These are phyloP conservation scores for Aplysina aerophoba DNA, from an alignment of 37 sponge, comb jelly and placozoan genomes.

Conservation along the genomic window DNA sequence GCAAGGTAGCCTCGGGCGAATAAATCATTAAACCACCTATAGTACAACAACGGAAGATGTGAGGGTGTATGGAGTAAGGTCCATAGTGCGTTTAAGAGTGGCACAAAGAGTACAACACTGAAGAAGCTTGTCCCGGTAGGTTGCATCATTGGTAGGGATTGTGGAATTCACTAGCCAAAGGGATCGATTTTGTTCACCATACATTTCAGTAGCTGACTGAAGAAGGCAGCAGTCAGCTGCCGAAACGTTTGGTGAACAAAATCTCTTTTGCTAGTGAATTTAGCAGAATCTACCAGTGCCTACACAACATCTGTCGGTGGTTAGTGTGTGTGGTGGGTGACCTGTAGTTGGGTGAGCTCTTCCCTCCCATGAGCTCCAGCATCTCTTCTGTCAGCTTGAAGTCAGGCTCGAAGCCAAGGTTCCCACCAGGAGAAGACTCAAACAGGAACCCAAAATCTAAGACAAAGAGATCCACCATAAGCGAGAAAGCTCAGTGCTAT, in stretches of 20 bases:
- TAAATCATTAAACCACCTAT: constrained; percentile 86
- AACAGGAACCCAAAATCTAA: constrained; percentile 98
- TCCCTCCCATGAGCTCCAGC: constrained; percentile 95
- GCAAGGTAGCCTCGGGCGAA: constrained; percentile 93
- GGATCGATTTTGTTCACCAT: too few species aligned
- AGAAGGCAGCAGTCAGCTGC: too few species aligned
- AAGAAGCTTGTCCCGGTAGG: too few species aligned
- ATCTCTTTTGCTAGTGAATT: too few species aligned
- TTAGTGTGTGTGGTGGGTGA: constrained; percentile 7
- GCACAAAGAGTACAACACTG: too few species aligned
- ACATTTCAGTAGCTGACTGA: too few species aligned
- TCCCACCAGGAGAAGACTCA: constrained; percentile 98
- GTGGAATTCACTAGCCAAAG: too few species aligned
- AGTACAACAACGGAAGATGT: neutral
- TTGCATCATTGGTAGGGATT: too few species aligned
- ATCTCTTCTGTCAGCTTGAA: constrained; percentile 96
- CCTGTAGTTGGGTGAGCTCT: constrained; percentile 77
- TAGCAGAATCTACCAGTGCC: too few species aligned
- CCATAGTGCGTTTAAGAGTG: too few species aligned
- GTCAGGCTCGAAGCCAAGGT: constrained; percentile 98
- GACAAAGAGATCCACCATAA: neutral
- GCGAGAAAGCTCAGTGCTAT: neutral
- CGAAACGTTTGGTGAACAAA: too few species aligned
- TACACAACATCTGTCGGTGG: too few species aligned
- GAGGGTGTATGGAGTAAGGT: neutral